A percentile compares a stretch with the other conserved stretches of the same genome.
These are phyloP conservation scores for Pogonomyrmex barbatus DNA, from an alignment of 1,140 invertebrate species.

Conservation along the genomic window DNA sequence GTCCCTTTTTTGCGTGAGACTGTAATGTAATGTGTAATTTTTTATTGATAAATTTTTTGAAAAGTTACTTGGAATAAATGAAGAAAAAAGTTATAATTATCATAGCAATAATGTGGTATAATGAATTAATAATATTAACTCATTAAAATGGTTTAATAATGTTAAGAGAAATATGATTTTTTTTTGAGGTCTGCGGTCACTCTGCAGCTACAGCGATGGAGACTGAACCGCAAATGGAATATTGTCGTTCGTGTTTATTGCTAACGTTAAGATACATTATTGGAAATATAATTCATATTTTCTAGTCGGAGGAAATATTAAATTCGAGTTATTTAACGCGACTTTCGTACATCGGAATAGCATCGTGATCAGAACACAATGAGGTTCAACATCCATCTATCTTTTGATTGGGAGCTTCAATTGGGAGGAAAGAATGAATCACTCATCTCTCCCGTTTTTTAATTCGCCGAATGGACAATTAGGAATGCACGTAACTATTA, in stretches of 20 bases:
- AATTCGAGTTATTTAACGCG: slow-evolving; percentile 8
- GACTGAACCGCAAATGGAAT: slow-evolving; percentile 54
- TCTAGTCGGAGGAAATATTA: slow-evolving; percentile 21
- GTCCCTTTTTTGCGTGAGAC: too few species aligned
- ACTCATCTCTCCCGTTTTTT: slow-evolving; percentile 44
- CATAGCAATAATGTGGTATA: not conserved
- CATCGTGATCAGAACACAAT: slow-evolving; percentile 44
- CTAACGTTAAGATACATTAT: slow-evolving; percentile 55
- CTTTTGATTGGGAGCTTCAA: slow-evolving; percentile 47
- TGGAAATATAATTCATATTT: slow-evolving; percentile 59
- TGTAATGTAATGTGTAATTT: not conserved
- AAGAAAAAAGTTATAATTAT: not conserved
- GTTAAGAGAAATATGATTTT: slow-evolving; percentile 29
- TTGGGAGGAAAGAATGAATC: slow-evolving; percentile 57
- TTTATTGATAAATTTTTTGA: not conserved
- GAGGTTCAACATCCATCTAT: slow-evolving; percentile 33
- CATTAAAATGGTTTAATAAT: slow-evolving; percentile 27
- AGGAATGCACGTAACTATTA: slow-evolving; percentile 33
- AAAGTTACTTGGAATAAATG: not conserved
- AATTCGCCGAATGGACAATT: slow-evolving; percentile 60
- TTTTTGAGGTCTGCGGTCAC: slow-evolving; percentile 43
- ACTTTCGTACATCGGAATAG: not conserved
- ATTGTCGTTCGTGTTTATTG: slow-evolving; percentile 52
- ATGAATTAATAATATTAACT: slow-evolving; percentile 13
- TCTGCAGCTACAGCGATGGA: slow-evolving; percentile 58